phyloP scores from a whole-genome alignment of 2,797 vertebrate species.

The Notolabrus celidotus region DNA sequence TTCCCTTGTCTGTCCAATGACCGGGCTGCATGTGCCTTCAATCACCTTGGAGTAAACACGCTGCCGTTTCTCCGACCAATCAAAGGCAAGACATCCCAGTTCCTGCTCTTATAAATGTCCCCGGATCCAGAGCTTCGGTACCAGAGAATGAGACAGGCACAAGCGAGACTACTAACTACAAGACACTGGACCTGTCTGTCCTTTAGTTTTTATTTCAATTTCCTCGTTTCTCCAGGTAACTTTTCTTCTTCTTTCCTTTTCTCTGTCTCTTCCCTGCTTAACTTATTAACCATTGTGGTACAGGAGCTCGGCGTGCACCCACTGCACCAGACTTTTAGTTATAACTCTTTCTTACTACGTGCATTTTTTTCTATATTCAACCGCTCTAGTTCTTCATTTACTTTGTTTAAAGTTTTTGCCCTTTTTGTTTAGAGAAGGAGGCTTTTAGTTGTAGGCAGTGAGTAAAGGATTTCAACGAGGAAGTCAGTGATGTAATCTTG shows the following conservation, averaged over 20 bases:
- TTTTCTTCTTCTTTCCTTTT: not conserved
- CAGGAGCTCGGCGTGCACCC: not conserved
- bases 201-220: conserved; percentile 77
- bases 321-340: not conserved
- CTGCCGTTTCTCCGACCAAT: conserved; percentile 74
- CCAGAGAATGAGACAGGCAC: conserved; percentile 82
- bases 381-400: too few species aligned
- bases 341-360: not conserved
- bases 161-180: conserved; percentile 6
- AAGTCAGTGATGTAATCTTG: conserved; percentile 65
- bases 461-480: not conserved
- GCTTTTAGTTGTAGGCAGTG: too few species aligned
- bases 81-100: conserved; percentile 50
- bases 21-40: conserved; percentile 36
- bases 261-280: not conserved
- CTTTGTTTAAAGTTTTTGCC: not conserved
- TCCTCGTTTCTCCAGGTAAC: conserved; percentile 79
- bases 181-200: conserved; percentile 77
- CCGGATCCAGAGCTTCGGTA: not conserved
- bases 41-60: conserved; percentile 50
- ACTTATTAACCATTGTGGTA: too few species aligned
- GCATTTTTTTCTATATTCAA: accelerated
- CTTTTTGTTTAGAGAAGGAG: accelerated
- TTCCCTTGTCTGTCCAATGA: conserved; percentile 66
- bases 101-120: conserved; percentile 77